A percentile compares a stretch with the other conserved stretches of the same genome.
These are phyloP conservation scores for Heliconius himera DNA, from an alignment of 1,140 invertebrate species.

Conservation along the genomic window DNA sequence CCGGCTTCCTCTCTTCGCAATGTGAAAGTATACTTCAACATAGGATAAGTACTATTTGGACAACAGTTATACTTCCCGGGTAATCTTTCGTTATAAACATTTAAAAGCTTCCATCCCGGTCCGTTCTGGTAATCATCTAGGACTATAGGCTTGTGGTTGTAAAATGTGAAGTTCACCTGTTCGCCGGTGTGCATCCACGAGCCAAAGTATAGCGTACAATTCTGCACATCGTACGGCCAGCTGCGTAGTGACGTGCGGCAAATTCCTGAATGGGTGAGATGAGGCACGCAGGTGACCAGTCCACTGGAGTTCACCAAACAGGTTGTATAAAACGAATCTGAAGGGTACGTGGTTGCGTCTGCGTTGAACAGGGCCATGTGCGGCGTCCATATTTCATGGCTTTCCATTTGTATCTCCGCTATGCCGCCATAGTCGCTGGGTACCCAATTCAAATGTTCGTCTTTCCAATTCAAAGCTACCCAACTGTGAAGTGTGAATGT, in stretches of 20 bases:
- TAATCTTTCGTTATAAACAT: constrained; percentile 55
- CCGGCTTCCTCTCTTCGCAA: constrained; percentile 67
- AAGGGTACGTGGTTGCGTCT: constrained; percentile 57
- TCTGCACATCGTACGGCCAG: constrained; percentile 82
- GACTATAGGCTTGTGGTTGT: constrained; percentile 54
- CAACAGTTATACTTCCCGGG: constrained; percentile 63
- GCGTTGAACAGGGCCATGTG: constrained; percentile 69
- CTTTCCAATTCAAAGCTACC: constrained; percentile 69
- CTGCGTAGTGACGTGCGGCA: constrained; percentile 75
- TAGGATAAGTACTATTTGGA: constrained; percentile 68
- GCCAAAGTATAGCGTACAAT: constrained; percentile 79
- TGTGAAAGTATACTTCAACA: constrained; percentile 71
- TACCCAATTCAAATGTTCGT: constrained; percentile 67
- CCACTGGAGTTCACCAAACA: constrained; percentile 72
- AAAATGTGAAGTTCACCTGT: constrained; percentile 82
- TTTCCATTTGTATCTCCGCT: constrained; percentile 65
- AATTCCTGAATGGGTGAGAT: constrained; percentile 73
- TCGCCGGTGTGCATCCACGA: constrained; percentile 84
- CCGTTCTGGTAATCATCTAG: constrained; percentile 65
- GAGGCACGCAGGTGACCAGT: constrained; percentile 76
- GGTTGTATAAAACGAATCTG: constrained; percentile 63
- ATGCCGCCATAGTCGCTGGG: constrained; percentile 65
- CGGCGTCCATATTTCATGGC: constrained; percentile 68
- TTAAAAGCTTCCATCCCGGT: constrained; percentile 64
- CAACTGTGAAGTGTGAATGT: constrained; percentile 71